Percentiles rank a stretch among this genome's conserved stretches.
phyloP scores from a whole-genome alignment of 1,140 invertebrate species.

The Danaus melanippus region DNA sequence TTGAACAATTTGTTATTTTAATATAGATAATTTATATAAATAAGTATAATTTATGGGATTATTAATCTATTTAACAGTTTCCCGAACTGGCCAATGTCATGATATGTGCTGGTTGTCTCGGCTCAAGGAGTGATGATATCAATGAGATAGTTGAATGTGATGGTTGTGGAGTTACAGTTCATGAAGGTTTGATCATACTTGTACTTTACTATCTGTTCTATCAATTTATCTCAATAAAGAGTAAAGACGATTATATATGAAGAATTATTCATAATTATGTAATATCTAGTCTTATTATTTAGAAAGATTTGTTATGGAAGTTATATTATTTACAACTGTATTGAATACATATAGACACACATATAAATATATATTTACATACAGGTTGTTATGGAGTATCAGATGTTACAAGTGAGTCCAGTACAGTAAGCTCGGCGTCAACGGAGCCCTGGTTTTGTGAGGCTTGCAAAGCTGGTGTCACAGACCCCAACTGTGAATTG shows the following conservation, averaged over 20 bases:
- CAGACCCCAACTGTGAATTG: constrained; percentile 88
- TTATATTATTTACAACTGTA: not conserved
- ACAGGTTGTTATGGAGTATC: constrained; percentile 95
- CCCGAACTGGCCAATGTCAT: constrained; percentile 72
- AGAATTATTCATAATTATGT: not conserved
- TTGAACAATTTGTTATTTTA: too few relatives aligned
- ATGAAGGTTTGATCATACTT: constrained; percentile 80
- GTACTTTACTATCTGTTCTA: too few relatives aligned
- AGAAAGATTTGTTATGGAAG: not conserved
- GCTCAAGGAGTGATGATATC: constrained; percentile 91
- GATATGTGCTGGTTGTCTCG: constrained; percentile 94
- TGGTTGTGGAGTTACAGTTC: constrained; percentile 94
- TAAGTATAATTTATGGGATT: not conserved
- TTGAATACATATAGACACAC: too few relatives aligned
- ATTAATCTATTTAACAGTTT: constrained; percentile 35
- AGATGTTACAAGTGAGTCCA: constrained; percentile 91
- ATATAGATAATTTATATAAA: not conserved
- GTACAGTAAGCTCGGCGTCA: constrained; percentile 91
- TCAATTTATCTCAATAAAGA: too few relatives aligned
- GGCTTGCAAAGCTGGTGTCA: constrained; percentile 93
- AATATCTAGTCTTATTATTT: constrained; percentile 4
- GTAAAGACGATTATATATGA: too few relatives aligned
- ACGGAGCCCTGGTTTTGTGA: constrained; percentile 99
- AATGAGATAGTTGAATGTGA: constrained; percentile 99
- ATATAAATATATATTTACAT: constrained; percentile 4